Evolutionary conservation across 2,888 invertebrate genomes (phyloP).

Genomic region (Noctua comes): DNA sequence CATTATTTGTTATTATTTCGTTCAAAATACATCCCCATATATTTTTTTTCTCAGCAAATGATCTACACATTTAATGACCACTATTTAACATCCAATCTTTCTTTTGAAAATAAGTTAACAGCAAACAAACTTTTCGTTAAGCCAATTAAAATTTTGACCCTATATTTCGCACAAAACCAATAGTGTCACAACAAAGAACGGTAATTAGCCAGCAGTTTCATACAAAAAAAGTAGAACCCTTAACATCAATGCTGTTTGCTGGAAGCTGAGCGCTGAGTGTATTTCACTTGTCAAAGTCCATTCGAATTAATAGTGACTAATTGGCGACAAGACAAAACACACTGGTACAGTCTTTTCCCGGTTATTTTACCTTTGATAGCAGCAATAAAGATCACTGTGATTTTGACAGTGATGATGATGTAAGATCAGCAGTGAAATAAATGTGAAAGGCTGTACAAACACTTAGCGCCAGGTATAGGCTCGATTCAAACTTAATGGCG

Average conservation of each 20-base stretch:
- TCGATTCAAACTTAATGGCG: too few species aligned
- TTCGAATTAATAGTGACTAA: too few species aligned
- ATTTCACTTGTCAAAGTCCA: background rate
- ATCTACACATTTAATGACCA: conserved; percentile 19
- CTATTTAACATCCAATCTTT: conserved; percentile 3
- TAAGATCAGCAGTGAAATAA: too few species aligned
- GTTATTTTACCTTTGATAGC: too few species aligned
- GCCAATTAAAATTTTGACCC: background rate
- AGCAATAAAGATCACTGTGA: too few species aligned
- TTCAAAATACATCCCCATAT: background rate
- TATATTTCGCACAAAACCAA: background rate
- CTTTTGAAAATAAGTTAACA: conserved; percentile 2
- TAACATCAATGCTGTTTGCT: background rate
- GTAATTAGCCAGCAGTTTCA: background rate
- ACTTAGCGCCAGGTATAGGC: too few species aligned
- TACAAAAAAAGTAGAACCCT: background rate
- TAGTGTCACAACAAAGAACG: conserved; percentile 8
- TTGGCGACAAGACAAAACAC: too few species aligned
- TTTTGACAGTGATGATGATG: too few species aligned
- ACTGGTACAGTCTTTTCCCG: too few species aligned
- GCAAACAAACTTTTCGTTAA: background rate
- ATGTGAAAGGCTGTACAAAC: too few species aligned
- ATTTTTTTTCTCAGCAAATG: background rate
- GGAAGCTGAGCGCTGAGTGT: background rate
- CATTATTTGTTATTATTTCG: background rate